A percentile compares a stretch with the other conserved stretches of the same genome.
These are phyloP conservation scores for Helicorthomorpha holstii DNA, from an alignment of 1,140 invertebrate genomes.

Conservation along the genomic window DNA sequence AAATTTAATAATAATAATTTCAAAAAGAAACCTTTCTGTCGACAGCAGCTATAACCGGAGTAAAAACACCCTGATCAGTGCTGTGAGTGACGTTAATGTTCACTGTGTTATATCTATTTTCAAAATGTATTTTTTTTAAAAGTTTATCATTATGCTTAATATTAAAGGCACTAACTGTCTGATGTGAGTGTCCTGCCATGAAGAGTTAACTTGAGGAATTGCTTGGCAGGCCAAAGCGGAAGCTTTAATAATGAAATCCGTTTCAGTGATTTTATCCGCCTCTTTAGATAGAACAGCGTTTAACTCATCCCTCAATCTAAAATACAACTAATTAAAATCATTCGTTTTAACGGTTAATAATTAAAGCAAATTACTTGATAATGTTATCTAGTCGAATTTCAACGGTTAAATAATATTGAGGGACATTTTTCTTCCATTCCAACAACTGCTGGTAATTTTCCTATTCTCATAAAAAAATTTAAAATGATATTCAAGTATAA, in stretches of 20 bases:
- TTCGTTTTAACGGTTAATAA: not conserved
- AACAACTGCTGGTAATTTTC: slow-evolving; percentile 81
- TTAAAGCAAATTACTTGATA: slow-evolving; percentile 27
- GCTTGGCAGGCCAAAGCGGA: slow-evolving; percentile 76
- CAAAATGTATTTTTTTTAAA: not conserved
- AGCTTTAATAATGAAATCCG: slow-evolving; percentile 96
- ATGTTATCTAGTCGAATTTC: slow-evolving; percentile 72
- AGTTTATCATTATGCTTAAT: not conserved
- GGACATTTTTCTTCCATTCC: slow-evolving; percentile 84
- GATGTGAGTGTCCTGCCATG: slow-evolving; percentile 89
- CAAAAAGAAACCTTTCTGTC: slow-evolving; percentile 47
- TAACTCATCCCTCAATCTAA: slow-evolving; percentile 47
- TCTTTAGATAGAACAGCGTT: slow-evolving; percentile 64
- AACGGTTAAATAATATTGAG: slow-evolving; percentile 87
- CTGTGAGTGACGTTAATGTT: slow-evolving; percentile 95
- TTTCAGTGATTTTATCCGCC: slow-evolving; percentile 75
- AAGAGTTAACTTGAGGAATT: slow-evolving; percentile 87
- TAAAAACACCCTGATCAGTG: slow-evolving; percentile 87
- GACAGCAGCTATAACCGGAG: slow-evolving; percentile 89
- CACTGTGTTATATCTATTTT: slow-evolving; percentile 56
- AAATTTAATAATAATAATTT: not conserved
- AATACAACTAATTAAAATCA: slow-evolving; percentile 8
- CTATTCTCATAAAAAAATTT: slow-evolving; percentile 4
- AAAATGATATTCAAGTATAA: not conserved
- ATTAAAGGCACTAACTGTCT: slow-evolving; percentile 54